Evolutionary conservation across 2,797 vertebrate genomes (phyloP), one percentile per base, ranked within the genome.

Genomic region (Pseudochromis fuscus): DNA sequence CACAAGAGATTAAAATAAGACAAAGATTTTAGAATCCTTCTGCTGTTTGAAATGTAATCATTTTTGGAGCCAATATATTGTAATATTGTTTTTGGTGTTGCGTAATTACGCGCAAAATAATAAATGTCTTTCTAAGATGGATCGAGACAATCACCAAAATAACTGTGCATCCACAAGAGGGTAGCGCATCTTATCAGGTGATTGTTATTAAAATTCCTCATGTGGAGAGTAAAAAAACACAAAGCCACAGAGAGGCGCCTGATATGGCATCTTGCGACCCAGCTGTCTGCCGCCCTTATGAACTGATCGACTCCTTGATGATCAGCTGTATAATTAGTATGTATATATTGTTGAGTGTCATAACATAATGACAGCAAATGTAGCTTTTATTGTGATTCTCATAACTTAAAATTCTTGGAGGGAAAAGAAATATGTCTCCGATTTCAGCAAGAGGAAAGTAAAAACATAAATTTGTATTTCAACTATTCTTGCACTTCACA

Each of bases 91-190:
- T 61, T 48, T 31, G 21, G 30, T 53, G 69, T 64, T 79, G 81
- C 82, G 84, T 81, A 81, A 86, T 84, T 60, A 38, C 75, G 65
- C 72, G 60, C 61, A 18, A 6, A 19, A 27, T 18, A 13, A 3
- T 7, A 11, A 23, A 45, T 11, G 16, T 10, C 1, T 8, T 23
- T 15, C 1, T 2, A 7, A 0, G 52, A 4, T 42, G 30, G 24
- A 25, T 4, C 5, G 5, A 64, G 4, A 18, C 15, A n/a, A 35
- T 31, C 10, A 10, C 3, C 45, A 13, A 10, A 60, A 70, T 3
- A 21, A 3, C 28, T 23, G 44, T 46, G 23, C 27, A 42, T 44
- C 55, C 24, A 13, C 48, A 18, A 55, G 10, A 35, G 15, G 40
- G 19, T 7, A 15, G n/a, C n/a, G n/a, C 35, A 38, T 33, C 12